Evolutionary conservation across 2,113 vertebrate genomes (phyloP).

Genomic region (Alouatta palliata): DNA sequence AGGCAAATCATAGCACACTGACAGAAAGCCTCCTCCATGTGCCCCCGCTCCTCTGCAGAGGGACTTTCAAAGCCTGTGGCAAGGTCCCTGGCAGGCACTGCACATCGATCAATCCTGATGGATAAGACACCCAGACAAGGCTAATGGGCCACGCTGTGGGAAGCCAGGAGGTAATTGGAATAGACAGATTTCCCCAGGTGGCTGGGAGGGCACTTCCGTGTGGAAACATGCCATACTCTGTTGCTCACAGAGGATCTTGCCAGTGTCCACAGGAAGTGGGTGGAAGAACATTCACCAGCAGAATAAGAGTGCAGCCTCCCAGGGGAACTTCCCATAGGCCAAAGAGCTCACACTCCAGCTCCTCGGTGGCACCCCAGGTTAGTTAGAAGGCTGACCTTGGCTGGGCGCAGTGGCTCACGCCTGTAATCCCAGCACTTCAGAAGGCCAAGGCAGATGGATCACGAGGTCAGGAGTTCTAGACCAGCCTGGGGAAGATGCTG

Average conservation of each 20-base stretch:
- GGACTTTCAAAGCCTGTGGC: not conserved
- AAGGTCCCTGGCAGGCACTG: rapidly evolving
- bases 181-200: not conserved
- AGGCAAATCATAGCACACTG: rapidly evolving
- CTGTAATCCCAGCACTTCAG: too few relatives aligned
- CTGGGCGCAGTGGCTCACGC: too few relatives aligned
- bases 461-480: too few relatives aligned
- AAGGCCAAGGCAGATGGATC: too few relatives aligned
- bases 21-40: not conserved
- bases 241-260: not conserved
- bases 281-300: not conserved
- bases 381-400: not conserved
- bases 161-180: not conserved
- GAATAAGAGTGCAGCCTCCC: not conserved
- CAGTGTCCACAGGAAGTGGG: rapidly evolving
- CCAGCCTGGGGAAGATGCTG: too few relatives aligned
- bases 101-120: not conserved
- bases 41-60: not conserved
- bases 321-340: not conserved
- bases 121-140: not conserved
- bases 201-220: not conserved
- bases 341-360: not conserved
- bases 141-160: not conserved
- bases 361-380: not conserved
- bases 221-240: rapidly evolving